Conservation (phyloP, 2,797 vertebrate species). For the Xenopus petersii region DNA sequence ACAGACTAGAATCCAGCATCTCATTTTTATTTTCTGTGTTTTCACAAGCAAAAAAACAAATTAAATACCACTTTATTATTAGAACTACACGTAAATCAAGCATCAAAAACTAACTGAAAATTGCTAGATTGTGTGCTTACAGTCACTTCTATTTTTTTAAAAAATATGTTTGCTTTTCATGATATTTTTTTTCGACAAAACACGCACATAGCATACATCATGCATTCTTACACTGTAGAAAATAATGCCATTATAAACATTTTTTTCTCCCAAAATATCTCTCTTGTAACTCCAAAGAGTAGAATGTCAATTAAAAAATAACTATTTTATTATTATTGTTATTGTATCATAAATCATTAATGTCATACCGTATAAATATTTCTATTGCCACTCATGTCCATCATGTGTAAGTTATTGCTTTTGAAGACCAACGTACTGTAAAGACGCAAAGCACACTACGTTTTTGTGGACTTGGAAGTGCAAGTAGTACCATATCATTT, state of each 20-base stretch:
- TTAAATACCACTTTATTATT: slow-evolving; percentile 6
- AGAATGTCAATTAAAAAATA: slow-evolving; percentile 4
- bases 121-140: no score
- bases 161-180: slow-evolving; percentile 28
- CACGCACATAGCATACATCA: background rate
- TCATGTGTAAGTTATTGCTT: slow-evolving; percentile 28
- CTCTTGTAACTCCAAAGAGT: background rate
- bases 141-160: background rate
- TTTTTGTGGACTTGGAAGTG: no score
- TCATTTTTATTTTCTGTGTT: slow-evolving; percentile 2
- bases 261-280: background rate
- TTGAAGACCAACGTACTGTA: background rate
- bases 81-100: slow-evolving; percentile 14
- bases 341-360: background rate
- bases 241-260: background rate
- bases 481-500: no score
- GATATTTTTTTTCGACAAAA: background rate
- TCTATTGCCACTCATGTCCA: slow-evolving; percentile 27
- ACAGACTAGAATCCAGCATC: background rate
- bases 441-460: slow-evolving; percentile 10
- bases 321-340: background rate
- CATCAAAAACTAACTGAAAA: background rate
- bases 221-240: background rate
- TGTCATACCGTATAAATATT: background rate
- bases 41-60: slow-evolving; percentile 28